phyloP scores from a whole-genome alignment of 1,140 invertebrate species.

The Hypothenemus hampei region DNA sequence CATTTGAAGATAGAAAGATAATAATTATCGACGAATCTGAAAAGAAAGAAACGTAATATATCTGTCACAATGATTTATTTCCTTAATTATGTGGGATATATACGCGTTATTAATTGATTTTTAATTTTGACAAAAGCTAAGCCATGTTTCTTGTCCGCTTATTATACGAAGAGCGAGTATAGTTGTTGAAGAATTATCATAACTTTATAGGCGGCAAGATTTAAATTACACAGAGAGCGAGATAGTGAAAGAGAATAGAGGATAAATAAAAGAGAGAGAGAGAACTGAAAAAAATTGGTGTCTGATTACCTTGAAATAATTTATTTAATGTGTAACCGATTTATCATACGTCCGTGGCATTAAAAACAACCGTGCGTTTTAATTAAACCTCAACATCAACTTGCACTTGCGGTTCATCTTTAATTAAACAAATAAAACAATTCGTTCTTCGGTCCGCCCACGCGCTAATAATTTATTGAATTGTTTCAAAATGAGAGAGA shows the following conservation, averaged over 20 bases:
- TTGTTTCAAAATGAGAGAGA: conserved; percentile 31
- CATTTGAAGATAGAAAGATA: conserved; percentile 27
- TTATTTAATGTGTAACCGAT: conserved; percentile 23
- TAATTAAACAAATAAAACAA: conserved; percentile 17
- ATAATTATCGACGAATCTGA: conserved; percentile 27
- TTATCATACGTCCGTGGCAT: conserved; percentile 18
- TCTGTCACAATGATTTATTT: conserved; percentile 31
- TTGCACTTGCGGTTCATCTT: conserved; percentile 1
- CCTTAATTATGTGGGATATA: conserved; percentile 28
- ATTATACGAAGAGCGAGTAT: conserved; percentile 18
- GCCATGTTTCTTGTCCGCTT: conserved; percentile 24
- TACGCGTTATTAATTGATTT: conserved; percentile 30
- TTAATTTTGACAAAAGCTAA: conserved; percentile 30
- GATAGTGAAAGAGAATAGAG: not conserved
- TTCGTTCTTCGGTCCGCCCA: conserved; percentile 1
- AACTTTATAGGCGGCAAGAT: conserved; percentile 23
- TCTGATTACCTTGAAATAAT: conserved; percentile 27
- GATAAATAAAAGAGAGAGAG: no score
- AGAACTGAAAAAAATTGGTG: conserved; percentile 21
- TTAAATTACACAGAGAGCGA: conserved; percentile 20
- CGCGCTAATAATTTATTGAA: conserved; percentile 1
- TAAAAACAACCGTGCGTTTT: conserved; percentile 13
- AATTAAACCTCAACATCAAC: conserved; percentile 11
- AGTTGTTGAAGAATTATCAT: conserved; percentile 21
- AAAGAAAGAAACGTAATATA: conserved; percentile 32